Evolutionary conservation across 2,888 invertebrate species (phyloP).

Genomic region (Ellobium chinense): DNA sequence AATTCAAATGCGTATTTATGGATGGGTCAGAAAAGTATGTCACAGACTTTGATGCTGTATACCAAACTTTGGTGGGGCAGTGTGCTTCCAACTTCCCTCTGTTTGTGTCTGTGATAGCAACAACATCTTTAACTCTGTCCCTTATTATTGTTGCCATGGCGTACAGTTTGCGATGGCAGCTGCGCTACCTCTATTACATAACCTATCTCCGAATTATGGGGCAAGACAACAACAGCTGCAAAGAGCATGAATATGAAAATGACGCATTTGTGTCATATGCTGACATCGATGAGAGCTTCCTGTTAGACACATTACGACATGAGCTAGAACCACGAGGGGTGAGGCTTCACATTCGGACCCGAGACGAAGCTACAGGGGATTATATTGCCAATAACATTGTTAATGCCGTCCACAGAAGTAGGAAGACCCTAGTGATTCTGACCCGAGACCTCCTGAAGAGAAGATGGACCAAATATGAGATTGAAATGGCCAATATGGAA

Average conservation of each 20-base stretch:
- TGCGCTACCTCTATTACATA: too few relatives aligned
- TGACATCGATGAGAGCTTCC: conserved; percentile 31
- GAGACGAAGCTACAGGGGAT: conserved; percentile 30
- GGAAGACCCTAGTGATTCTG: conserved; percentile 44
- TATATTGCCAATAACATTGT: conserved; percentile 45
- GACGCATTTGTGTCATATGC: conserved; percentile 47
- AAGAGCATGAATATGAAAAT: conserved; percentile 2
- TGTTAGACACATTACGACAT: background rate
- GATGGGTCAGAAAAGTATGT: too few relatives aligned
- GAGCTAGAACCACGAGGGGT: conserved; percentile 9
- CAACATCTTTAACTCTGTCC: too few relatives aligned
- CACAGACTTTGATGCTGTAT: too few relatives aligned
- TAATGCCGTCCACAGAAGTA: conserved; percentile 31
- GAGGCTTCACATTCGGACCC: conserved; percentile 28
- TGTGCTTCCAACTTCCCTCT: too few relatives aligned
- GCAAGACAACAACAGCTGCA: background rate
- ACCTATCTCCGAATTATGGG: too few relatives aligned
- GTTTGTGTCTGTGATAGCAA: too few relatives aligned
- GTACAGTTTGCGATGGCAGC: too few relatives aligned
- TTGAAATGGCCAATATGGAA: conserved; percentile 50
- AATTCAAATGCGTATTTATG: too few relatives aligned
- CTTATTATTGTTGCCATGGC: too few relatives aligned
- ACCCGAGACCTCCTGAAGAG: conserved; percentile 20
- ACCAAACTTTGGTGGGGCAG: too few relatives aligned
- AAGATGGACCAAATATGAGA: conserved; percentile 43